Percentiles rank a stretch among this genome's conserved stretches.
Evolutionary conservation across 2,113 vertebrate species (phyloP).

Genomic region (Microtus richardsoni): DNA sequence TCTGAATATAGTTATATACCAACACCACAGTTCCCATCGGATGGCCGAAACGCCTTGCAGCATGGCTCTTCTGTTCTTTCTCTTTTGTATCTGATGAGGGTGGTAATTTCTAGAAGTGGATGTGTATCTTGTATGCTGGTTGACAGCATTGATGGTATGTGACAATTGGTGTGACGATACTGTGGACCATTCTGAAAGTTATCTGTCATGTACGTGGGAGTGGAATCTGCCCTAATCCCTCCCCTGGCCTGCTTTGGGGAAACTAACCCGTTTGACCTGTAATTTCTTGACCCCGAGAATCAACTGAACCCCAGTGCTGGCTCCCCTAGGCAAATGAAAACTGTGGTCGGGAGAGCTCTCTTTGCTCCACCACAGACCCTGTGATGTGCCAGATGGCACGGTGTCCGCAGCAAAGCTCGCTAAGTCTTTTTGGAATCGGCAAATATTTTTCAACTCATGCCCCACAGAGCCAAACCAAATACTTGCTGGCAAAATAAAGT

Average conservation of each 20-base stretch:
- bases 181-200: conserved; percentile 33
- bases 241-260: conserved; percentile 74
- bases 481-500: conserved; percentile 86
- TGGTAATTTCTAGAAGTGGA: not conserved
- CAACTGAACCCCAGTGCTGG: conserved; percentile 74
- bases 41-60: not conserved
- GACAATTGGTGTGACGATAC: not conserved
- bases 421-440: conserved; percentile 88
- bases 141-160: not conserved
- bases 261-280: conserved; percentile 82
- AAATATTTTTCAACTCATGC: conserved; percentile 85
- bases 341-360: conserved; percentile 85
- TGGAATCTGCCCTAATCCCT: not conserved
- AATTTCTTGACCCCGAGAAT: conserved; percentile 78
- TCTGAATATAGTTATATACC: conserved; percentile 29
- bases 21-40: conserved; percentile 4
- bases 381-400: conserved; percentile 88
- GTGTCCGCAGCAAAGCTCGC: conserved; percentile 84
- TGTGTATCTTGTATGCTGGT: not conserved
- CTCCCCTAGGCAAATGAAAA: conserved; percentile 82
- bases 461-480: conserved; percentile 88
- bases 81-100: not conserved
- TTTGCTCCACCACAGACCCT: conserved; percentile 81
- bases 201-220: not conserved
- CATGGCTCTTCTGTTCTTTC: not conserved